Base-by-base conservation (phyloP, 2,797 vertebrate genomes). In the Taeniopygia guttata region DNA sequence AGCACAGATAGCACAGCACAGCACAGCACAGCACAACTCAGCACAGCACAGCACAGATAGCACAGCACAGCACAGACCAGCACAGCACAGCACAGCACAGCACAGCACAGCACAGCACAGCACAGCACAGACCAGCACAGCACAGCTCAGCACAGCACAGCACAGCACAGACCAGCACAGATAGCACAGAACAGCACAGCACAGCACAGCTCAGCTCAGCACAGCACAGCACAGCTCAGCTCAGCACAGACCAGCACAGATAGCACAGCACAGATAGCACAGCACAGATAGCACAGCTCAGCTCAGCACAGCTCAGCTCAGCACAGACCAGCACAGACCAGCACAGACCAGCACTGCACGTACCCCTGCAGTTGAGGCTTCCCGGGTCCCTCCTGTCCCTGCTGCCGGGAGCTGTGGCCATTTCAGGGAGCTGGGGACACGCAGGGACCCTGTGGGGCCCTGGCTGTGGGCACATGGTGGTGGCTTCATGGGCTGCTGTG, bases 401-500 rank as follows among this genome's bases (percentile, higher is more conserved):
- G 40, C 73, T 32, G 34, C 51, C 17, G 7, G 88, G 86, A 67
- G 7, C 40, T 32, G 62, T 4, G 67, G 58, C 62, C 4, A 4
- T 62, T 54, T n/a, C 55, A 42, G 84, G 13, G 70, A 17, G 23
- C 40, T 20, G 72, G 17, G 52, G 52, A 46, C 27, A 9, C 2
- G 11, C 32, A 6, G 22, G 48, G 30, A 34, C 30, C 30, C 4
- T 3, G 17, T 2, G 14, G 5, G 43, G 25, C 13, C 14, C n/a
- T 62, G 34, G 1, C 14, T 12, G 8, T 10, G 55, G 55, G 52
- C 51, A 40, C 30, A 1, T 0, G 1, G 11, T 10, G 60, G 56
- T 1, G 14, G 36, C 63, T 52, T 29, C 0, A 0, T 8, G 66
- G 45, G n/a, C 67, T 67, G 52, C 56, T 45, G 72, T 26, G 80